Evolutionary conservation across 2,113 vertebrate species (phyloP).

Genomic region (Apus apus): DNA sequence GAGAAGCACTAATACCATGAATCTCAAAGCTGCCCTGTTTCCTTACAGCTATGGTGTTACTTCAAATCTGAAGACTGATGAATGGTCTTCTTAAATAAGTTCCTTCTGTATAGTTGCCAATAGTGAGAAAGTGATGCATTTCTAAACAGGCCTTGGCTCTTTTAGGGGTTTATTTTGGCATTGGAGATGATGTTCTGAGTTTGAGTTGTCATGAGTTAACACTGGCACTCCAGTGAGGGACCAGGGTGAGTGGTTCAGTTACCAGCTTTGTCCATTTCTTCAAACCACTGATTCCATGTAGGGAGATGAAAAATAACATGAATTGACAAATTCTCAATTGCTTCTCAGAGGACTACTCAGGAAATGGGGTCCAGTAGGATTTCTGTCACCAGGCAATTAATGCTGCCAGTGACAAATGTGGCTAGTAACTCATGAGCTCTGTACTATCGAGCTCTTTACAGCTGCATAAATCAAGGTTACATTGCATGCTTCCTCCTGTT

Average conservation of each 20-base stretch:
- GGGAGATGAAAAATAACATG: background rate
- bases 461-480: conserved; percentile 11
- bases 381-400: conserved; percentile 1
- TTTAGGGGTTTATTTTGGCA: conserved; percentile 32
- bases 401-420: background rate
- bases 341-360: background rate
- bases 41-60: background rate
- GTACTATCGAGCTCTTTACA: background rate
- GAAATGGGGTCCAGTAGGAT: background rate
- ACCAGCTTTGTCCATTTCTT: background rate
- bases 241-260: background rate
- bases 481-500: background rate
- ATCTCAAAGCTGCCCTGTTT: conserved; percentile 28
- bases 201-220: background rate
- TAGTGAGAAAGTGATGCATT: conserved; percentile 8
- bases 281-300: background rate
- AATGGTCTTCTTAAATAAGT: background rate
- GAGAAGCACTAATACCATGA: background rate
- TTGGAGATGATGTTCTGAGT: background rate
- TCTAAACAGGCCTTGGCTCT: background rate
- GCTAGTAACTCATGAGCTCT: conserved; percentile 10
- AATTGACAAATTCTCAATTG: background rate
- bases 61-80: background rate
- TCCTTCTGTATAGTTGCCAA: conserved; percentile 1
- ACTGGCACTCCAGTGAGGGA: background rate